Base-by-base conservation (phyloP, 2,797 vertebrate genomes). In the Scomberomorus guttatus region DNA sequence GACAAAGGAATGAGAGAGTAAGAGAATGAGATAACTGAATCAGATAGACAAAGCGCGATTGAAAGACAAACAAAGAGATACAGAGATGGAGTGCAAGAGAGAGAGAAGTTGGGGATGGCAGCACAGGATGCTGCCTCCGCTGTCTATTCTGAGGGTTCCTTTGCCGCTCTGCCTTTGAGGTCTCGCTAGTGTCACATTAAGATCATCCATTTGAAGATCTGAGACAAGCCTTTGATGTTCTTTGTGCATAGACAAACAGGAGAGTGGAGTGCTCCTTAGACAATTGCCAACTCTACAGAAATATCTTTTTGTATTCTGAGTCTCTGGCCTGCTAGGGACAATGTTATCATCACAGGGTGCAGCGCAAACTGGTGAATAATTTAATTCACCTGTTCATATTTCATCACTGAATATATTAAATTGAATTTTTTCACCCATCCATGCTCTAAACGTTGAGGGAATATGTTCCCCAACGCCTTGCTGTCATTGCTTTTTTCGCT, bases 201-300 rank as follows among this genome's bases (percentile, higher is more conserved):
- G 92, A 94, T 92, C 92, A 89, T 89, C 90, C 84, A 92, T 93
- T 89, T 89, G 88, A 93, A 89, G 90, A 93, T 93, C 86, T 80
- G 85, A 93, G 86, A 83, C 78, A 58, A 86, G 89, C 86, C 91
- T 95, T 95, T 95, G 92, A 95, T 93, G 92, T 91, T 94, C 91
- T 94, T 90, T 92, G 90, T 92, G 94, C 89, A 94, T 95, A 90
- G 84, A 92, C 93, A 95, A 94, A 93, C 89, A 92, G 87, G 72
- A 86, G 89, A 89, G 84, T 79, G 58, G 79, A 89, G 90, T 48
- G 72, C 83, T 90, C 93, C 93, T 93, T 87, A 92, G 91, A 92
- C 91, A 90, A 95, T 90, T 91, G 88, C 88, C 88, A 91, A 79
- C 81, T 88, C 85, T 80, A 92, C 86, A 87, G 76, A 89, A 84